Conservation (phyloP, 1,140 invertebrate genomes). For the Apis mellifera region Amel_HAv3.1 CM009934.2:5238501-5239000, state of each 20-base stretch:
- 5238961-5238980: constrained; percentile 15
- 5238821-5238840: constrained; percentile 39
- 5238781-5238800: constrained; percentile 40
- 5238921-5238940: neutral
- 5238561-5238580: constrained; percentile 9
- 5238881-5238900: neutral
- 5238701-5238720: constrained; percentile 13
- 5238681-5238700: constrained; percentile 8
- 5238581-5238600: neutral
- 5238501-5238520: neutral
- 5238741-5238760: constrained; percentile 28
- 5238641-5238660: neutral
- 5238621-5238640: neutral
- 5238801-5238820: constrained; percentile 54
- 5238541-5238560: constrained; percentile 16
- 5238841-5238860: constrained; percentile 43
- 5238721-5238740: constrained; percentile 9
- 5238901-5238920: constrained; percentile 12
- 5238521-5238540: constrained; percentile 38
- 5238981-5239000: constrained; percentile 32
- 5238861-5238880: neutral
- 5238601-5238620: neutral
- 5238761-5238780: constrained; percentile 41
- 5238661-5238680: constrained; percentile 41
- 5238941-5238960: constrained; percentile 6